Base-by-base conservation (phyloP, 2,797 vertebrate species). In the Chelon labrosus region DNA sequence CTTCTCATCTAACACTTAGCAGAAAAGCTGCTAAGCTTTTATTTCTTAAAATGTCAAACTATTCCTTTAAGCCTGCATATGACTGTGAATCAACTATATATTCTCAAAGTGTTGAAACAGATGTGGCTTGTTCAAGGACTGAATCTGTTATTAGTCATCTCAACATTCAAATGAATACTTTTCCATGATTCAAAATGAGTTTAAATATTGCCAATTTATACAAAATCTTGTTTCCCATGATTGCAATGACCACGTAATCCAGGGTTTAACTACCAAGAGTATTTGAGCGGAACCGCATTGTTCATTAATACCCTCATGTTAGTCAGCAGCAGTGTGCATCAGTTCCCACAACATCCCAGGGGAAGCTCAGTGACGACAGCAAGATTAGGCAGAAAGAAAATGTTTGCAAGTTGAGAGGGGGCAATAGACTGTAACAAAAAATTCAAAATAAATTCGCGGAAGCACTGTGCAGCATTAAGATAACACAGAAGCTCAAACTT, bases 291-390 rank as follows among this genome's bases (percentile, higher is more conserved):
- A 69, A 61, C 75, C 62, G 56, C 65, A 7, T 31, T 61, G 64
- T 77, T 69, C 70, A 55, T 70, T 72, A 70, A 77, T 70, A 65
- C 53, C 35, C 41, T 70, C 2, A 3, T 74, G 74, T 82, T 81
- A 79, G 79, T 80, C 75, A 76, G 57, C 74, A 77, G 69, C 37
- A 71, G 62, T 56, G 65, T 71, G 80, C 75, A 76, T 79, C 79
- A 69, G 79, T 88, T 90, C 80, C 82, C 83, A 86, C 68, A 73
- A 42, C 3, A 16, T 85, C 88, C 75, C 80, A 1, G 10, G 77
- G 82, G 89, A 82, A 54, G 75, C 42, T 65, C 65, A 5, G 35
- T 85, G 87, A 92, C 78, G 70, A 60, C 85, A 89, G 88, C 81
- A 80, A 82, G 31, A 83, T 73, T 63, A 78, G 53, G 39, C 70